phyloP scores from a whole-genome alignment of 1,140 invertebrate species.

The Halyomorpha halys region DNA sequence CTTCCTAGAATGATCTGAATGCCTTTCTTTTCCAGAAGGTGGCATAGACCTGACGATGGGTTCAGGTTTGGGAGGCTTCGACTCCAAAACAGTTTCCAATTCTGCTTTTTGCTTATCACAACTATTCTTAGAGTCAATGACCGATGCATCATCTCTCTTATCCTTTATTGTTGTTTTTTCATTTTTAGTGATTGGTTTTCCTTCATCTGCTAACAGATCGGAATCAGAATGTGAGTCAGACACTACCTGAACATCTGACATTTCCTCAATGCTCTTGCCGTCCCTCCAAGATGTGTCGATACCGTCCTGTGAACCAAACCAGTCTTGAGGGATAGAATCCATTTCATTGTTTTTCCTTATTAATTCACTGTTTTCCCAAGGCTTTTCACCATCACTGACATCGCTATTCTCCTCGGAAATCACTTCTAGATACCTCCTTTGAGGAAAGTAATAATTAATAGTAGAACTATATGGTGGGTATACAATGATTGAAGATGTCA shows the following conservation, averaged over 20 bases:
- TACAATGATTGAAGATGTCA: background rate
- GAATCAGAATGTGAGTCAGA: conserved; percentile 25
- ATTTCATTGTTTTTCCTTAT: conserved; percentile 28
- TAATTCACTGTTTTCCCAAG: conserved; percentile 27
- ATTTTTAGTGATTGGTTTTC: too few species aligned
- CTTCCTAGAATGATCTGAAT: too few species aligned
- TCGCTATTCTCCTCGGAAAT: conserved; percentile 34
- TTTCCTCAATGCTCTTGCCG: conserved; percentile 28
- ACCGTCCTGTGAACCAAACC: conserved; percentile 27
- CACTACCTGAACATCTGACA: conserved; percentile 26
- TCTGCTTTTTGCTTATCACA: too few species aligned
- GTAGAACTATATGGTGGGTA: background rate
- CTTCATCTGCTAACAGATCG: conserved; percentile 15
- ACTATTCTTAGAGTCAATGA: too few species aligned
- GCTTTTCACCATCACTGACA: conserved; percentile 29
- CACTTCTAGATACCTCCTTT: conserved; percentile 31
- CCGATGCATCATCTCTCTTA: too few species aligned
- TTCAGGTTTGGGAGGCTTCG: too few species aligned
- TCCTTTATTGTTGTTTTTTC: too few species aligned
- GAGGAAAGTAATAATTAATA: conserved; percentile 25
- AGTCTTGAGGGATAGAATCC: conserved; percentile 24
- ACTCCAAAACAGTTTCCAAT: too few species aligned
- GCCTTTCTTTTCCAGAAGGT: too few species aligned
- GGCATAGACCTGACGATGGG: too few species aligned
- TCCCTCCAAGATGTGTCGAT: conserved; percentile 28